phyloP scores from a whole-genome alignment of 1,140 invertebrate species.

The Diploscapter pachys region DNA sequence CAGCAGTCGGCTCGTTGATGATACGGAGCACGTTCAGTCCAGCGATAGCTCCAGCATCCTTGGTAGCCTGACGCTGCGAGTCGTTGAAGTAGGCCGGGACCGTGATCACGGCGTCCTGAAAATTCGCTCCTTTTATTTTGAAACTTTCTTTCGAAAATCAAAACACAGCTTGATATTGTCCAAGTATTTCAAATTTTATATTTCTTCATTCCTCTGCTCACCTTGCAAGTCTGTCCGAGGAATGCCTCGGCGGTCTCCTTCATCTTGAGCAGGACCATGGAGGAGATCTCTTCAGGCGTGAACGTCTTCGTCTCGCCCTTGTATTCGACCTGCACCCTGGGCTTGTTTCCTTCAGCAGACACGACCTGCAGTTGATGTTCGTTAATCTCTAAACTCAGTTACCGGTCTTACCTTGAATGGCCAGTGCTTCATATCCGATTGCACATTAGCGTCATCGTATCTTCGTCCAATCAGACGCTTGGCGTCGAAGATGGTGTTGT shows the following conservation, averaged over 20 bases:
- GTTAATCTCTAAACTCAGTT: slow-evolving; percentile 57
- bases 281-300: slow-evolving; percentile 84
- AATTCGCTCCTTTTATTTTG: neutral
- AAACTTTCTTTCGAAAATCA: too few relatives aligned
- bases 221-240: slow-evolving; percentile 60
- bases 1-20: slow-evolving; percentile 75
- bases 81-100: slow-evolving; percentile 68
- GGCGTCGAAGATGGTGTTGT: slow-evolving; percentile 70
- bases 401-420: slow-evolving; percentile 63
- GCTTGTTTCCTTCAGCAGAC: slow-evolving; percentile 59
- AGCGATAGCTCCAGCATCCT: slow-evolving; percentile 73
- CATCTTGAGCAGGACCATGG: slow-evolving; percentile 74
- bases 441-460: slow-evolving; percentile 82
- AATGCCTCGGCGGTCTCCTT: slow-evolving; percentile 64
- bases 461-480: slow-evolving; percentile 84
- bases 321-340: slow-evolving; percentile 64
- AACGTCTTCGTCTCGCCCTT: slow-evolving; percentile 84
- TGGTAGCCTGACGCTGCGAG: slow-evolving; percentile 71
- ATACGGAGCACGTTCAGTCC: slow-evolving; percentile 68
- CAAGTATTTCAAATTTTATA: neutral
- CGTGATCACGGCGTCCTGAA: slow-evolving; percentile 55
- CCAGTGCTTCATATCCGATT: slow-evolving; percentile 88
- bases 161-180: too few relatives aligned
- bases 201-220: neutral
- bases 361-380: slow-evolving; percentile 19